Conservation (phyloP, 2,113 vertebrate genomes). For the Phainopepla nitens region DNA sequence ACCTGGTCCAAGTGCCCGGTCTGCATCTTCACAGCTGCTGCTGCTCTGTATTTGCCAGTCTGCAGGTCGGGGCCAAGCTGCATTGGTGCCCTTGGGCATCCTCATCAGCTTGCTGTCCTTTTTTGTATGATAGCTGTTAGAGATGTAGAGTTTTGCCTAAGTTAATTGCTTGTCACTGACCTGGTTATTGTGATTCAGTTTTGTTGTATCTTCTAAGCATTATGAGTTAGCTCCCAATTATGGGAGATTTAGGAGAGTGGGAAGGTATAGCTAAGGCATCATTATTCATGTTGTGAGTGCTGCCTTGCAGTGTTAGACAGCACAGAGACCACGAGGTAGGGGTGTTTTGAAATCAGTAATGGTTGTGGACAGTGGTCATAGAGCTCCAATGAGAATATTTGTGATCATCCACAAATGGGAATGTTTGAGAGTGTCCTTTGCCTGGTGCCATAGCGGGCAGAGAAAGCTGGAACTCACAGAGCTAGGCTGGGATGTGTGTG, state of each 20-base stretch:
- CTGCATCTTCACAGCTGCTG: neutral
- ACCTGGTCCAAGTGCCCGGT: neutral
- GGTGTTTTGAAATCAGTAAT: neutral
- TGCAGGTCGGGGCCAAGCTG: accelerated
- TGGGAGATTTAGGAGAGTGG: neutral
- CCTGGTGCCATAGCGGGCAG: accelerated
- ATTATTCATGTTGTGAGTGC: neutral
- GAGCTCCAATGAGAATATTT: accelerated
- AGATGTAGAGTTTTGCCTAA: neutral
- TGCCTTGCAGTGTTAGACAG: neutral
- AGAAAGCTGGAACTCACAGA: neutral
- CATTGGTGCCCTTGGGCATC: neutral
- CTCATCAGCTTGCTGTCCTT: neutral
- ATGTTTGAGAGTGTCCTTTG: neutral
- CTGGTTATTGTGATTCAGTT: neutral
- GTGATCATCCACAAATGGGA: neutral
- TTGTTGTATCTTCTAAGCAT: neutral
- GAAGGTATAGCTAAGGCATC: neutral
- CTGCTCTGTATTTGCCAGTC: neutral
- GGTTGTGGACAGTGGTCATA: too few relatives aligned
- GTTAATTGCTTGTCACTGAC: neutral
- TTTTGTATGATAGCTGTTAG: neutral
- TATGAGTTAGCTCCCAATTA: neutral
- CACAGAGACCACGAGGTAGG: accelerated
- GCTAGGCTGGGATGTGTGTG: neutral